phyloP scores from a whole-genome alignment of 2,113 vertebrate species.

The Epinephelus moara region DNA sequence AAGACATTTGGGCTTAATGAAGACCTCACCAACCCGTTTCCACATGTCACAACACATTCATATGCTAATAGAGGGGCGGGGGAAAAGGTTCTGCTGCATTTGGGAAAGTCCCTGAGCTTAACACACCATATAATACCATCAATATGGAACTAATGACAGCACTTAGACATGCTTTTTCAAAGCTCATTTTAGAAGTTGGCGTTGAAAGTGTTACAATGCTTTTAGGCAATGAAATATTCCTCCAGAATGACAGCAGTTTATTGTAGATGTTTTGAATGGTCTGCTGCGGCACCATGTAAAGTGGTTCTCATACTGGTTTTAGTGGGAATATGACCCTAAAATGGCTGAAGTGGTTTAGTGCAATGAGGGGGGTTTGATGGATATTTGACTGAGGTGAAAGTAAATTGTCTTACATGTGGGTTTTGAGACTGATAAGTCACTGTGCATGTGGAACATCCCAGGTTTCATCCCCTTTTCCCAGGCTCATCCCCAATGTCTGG shows the following conservation, averaged over 20 bases:
- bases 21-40: slow-evolving; percentile 69
- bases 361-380: slow-evolving; percentile 12
- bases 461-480: slow-evolving; percentile 49
- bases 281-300: slow-evolving; percentile 18
- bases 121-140: slow-evolving; percentile 69
- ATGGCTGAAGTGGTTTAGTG: slow-evolving; percentile 39
- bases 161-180: slow-evolving; percentile 63
- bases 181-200: slow-evolving; percentile 51
- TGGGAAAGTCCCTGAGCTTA: slow-evolving; percentile 73
- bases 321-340: slow-evolving; percentile 65
- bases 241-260: slow-evolving; percentile 55
- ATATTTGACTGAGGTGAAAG: slow-evolving; percentile 37
- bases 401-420: slow-evolving; percentile 51
- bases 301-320: slow-evolving; percentile 52
- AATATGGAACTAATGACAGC: slow-evolving; percentile 75
- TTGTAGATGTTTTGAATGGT: slow-evolving; percentile 46
- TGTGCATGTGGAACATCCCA: slow-evolving; percentile 44
- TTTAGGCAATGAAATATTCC: slow-evolving; percentile 65
- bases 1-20: slow-evolving; percentile 71
- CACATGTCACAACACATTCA: slow-evolving; percentile 76
- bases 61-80: slow-evolving; percentile 70
- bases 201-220: slow-evolving; percentile 72
- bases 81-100: slow-evolving; percentile 63
- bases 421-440: slow-evolving; percentile 33
- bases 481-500: slow-evolving; percentile 36